Evolutionary conservation across 1,140 invertebrate species (phyloP), one percentile per base, ranked within the genome.

Genomic region (Nasonia longicornis): DNA sequence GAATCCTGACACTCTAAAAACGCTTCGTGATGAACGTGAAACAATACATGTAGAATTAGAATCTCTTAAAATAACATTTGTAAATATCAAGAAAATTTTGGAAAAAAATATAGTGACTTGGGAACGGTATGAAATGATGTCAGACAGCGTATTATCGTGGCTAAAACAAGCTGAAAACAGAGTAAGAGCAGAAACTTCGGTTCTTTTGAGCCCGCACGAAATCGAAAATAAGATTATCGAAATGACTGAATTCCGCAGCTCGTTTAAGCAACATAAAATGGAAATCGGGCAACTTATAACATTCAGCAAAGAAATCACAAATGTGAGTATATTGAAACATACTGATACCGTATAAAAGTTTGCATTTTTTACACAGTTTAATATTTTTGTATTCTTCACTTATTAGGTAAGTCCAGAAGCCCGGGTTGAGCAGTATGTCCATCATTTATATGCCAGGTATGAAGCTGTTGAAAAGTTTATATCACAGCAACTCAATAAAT

Each of bases 121-220:
- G 95, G 93, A 95, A 82, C 93, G 94, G 79, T 97, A 97, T 88
- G 96, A 98, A 87, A 88, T 91, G 3, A 89, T 94, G 22, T 94
- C 95, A 74, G 97, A 98, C 85, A 93, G 93, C 80, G 92, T 98
- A 11, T 93, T 94, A 1, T 92, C 94, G 2, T 97, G 96, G 96
- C 88, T 99, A n/a, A 97, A 96, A 87, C 95, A 96, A 73, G 95
- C 94, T 82, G 97, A 99, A 91, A 94, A 93, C 73, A 94, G 92
- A 87, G 93, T 97, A 1, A 93, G 96, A 87, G 89, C 91, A 63
- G 96, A 97, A 87, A 94, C 95, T 14, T 93, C 93, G 8, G 92
- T 91, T 66, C 93, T 96, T 85, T 89, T 96, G 82, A 92, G 96
- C 86, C 86, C 96, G 6, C 89, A 93, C 26, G 92, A 94, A 79